Base-by-base conservation (phyloP, 2,797 vertebrate genomes). In the Sternotherus odoratus region DNA sequence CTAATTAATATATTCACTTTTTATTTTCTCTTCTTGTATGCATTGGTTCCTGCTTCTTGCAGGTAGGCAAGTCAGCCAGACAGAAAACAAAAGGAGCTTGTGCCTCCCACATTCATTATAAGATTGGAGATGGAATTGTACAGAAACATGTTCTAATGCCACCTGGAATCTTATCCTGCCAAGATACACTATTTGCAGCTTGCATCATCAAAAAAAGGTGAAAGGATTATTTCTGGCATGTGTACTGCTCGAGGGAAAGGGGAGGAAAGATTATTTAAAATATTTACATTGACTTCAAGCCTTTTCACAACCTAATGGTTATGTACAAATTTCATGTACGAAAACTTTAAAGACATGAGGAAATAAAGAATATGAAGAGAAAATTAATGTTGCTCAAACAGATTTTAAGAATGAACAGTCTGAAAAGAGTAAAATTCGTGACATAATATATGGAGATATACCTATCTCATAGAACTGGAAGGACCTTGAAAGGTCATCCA, bases 141-240 rank as follows among this genome's bases (percentile, higher is more conserved):
- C 49, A 36, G 16, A 50, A 30, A 88, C 90, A 84, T 75, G 83
- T 50, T 79, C 33, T 77, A 83, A 33, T 78, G 82, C 57, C 60
- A 69, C 50, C 50, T 85, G 86, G 56, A 84, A 93, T 33, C 87
- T 36, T 82, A 81, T 77, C 57, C 39, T 87, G 77, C 48, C 85
- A 91, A 94, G 95, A 87, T 33, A 94, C 10, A 88, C 82, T 50
- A 10, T 3, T 9, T 5, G 85, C 72, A 94, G 21, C 15, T 36
- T 33, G 21, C 77, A 43, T 92, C 93, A 89, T 82, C 86, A 90
- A 94, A 93, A 93, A 92, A 57, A 94, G 23, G 53, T 46, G 4
- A 19, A 84, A 89, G 33, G 63, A 48, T 87, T 96, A 89, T 85
- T 96, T 91, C 48, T 95, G 82, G 83, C 80, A 60, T 15, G 12